Evolutionary conservation across 2,113 vertebrate genomes (phyloP), one percentile per base, ranked within the genome.

Genomic region (Syngnathus typhle): DNA sequence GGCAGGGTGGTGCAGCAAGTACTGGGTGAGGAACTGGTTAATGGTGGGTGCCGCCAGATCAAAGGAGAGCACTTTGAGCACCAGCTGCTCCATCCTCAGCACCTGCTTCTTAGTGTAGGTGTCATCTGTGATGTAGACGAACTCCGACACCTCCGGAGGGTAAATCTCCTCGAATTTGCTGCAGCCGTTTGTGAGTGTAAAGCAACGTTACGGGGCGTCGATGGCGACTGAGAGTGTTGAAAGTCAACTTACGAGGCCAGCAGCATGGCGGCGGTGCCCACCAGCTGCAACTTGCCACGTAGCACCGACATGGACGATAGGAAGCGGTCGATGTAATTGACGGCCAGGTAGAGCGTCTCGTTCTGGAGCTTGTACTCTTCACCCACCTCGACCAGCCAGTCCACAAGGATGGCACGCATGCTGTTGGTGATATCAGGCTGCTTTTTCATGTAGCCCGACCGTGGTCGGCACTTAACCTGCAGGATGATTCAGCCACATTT

Each of bases 101-200:
- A 99, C 96, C 78, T 99, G 98, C 73, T 99, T 98, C 89, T 98
- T 99, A 3, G 95, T 95, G 66, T 99, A 99, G 55, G 98, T 99
- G 82, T 99, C 98, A 0, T 99, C 98, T 44, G 98, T 99, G 86
- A 99, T 99, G 89, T 98, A 99, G 47, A 99, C 98, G 80, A 99
- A 99, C 76, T 99, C 98, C 0, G 95, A 91, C 75, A 99, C 96
- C 90, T 99, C 96, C 8, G 98, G 98, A 46, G 97, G 96, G 73
- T 99, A 99, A 84, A 99, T 99, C 84, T 99, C 98, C 76, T 99
- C 98, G 89, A 99, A 99, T 78, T 99, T 99, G 54, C 98, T 99
- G 87, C 0, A 69, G 66, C 19, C 15, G 11, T 7, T 32, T 8
- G 15, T 8, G 18, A 6, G 23, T 32, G 11, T 23, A 27, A 46